phyloP scores from a whole-genome alignment of 1,140 invertebrate genomes.

The Leptonema lineaticorne region DNA sequence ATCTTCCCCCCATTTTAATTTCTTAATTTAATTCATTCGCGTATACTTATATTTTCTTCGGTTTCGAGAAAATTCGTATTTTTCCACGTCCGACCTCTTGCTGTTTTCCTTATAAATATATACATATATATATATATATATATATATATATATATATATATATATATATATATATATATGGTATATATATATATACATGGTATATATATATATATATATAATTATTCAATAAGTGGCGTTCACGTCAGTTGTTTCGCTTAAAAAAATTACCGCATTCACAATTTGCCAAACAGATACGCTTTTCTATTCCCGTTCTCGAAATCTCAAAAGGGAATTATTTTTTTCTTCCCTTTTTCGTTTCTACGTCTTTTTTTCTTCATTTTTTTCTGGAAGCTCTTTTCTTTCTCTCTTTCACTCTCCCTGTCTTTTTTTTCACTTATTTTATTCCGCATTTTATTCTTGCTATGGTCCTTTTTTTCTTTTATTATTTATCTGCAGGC shows the following conservation, averaged over 20 bases:
- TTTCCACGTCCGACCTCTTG: not conserved
- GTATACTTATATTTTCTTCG: not conserved
- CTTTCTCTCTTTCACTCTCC: too few relatives aligned
- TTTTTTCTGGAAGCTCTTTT: not conserved
- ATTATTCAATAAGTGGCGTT: conserved; percentile 17
- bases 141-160: too few relatives aligned
- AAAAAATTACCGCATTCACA: conserved; percentile 21
- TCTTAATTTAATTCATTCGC: conserved; percentile 8
- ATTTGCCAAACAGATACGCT: conserved; percentile 22
- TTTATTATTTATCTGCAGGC: conserved; percentile 14
- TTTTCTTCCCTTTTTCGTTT: not conserved
- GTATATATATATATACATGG: too few relatives aligned
- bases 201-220: too few relatives aligned
- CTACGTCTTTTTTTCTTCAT: not conserved
- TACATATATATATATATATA: too few relatives aligned
- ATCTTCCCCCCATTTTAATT: too few relatives aligned
- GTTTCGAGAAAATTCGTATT: too few relatives aligned
- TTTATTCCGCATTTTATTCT: not conserved
- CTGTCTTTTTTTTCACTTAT: not conserved
- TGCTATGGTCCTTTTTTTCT: not conserved
- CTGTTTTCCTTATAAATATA: not conserved
- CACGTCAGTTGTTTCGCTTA: conserved; percentile 19
- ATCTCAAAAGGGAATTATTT: conserved; percentile 17
- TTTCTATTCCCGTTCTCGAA: conserved; percentile 1
- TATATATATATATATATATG: too few relatives aligned